phyloP scores from a whole-genome alignment of 2,113 vertebrate genomes.

The Oxygymnocypris stewartii region DNA sequence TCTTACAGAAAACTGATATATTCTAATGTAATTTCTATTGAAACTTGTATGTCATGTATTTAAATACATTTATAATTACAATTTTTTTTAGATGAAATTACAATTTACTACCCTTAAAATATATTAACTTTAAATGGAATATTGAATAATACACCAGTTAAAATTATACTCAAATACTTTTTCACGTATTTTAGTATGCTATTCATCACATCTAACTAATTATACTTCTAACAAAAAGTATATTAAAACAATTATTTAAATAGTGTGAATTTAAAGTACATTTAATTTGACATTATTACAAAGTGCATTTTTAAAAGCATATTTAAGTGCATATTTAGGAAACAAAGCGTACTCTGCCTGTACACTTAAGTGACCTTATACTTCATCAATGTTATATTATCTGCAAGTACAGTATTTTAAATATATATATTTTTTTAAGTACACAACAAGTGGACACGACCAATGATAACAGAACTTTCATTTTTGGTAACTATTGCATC shows the following conservation, averaged over 20 bases:
- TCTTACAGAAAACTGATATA: too few relatives aligned
- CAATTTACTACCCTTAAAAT: background rate
- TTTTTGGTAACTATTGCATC: background rate
- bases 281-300: background rate
- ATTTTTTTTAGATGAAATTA: background rate
- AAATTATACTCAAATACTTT: background rate
- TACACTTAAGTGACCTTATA: background rate
- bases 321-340: background rate
- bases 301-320: background rate
- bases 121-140: background rate
- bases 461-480: background rate
- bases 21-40: too few relatives aligned
- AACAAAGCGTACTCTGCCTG: background rate
- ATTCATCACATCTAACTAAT: too few relatives aligned
- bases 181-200: background rate
- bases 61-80: background rate
- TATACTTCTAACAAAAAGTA: background rate
- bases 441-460: background rate
- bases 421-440: background rate
- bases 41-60: background rate
- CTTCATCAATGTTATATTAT: background rate
- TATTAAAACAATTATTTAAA: background rate
- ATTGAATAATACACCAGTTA: background rate
- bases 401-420: background rate
- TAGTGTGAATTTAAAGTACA: background rate